These are phyloP conservation scores for Speoplatyrhinus poulsoni DNA, from an alignment of 2,113 vertebrate species.

Conservation along the genomic window DNA sequence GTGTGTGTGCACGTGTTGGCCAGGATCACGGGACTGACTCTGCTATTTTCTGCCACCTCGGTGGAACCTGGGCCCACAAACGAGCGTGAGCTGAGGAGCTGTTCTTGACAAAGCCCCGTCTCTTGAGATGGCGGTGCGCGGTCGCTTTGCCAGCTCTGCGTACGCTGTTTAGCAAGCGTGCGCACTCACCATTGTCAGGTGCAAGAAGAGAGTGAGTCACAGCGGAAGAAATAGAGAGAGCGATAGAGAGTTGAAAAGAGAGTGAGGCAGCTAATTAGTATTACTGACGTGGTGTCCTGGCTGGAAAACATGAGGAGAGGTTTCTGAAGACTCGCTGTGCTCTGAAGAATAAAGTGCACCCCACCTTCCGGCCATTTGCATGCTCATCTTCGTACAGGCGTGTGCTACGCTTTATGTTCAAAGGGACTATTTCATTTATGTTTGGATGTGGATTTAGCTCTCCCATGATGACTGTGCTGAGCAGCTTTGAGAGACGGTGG, in stretches of 20 bases:
- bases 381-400: neutral
- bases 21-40: conserved; percentile 11
- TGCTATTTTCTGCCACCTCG: conserved; percentile 24
- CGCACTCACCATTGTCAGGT: conserved; percentile 42
- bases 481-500: conserved; percentile 53
- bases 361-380: conserved; percentile 56
- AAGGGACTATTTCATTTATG: conserved; percentile 55
- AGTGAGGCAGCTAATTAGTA: conserved; percentile 54
- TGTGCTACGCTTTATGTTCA: conserved; percentile 20
- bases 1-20: neutral
- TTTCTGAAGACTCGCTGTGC: conserved; percentile 57
- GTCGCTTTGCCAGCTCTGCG: conserved; percentile 36
- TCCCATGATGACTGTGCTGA: conserved; percentile 65
- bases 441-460: conserved; percentile 63
- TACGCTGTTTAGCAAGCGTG: conserved; percentile 44
- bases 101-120: conserved; percentile 49
- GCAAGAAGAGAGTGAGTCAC: conserved; percentile 16
- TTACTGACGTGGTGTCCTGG: conserved; percentile 41
- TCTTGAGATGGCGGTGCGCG: conserved; percentile 44
- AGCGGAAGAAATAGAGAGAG: conserved; percentile 27
- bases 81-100: conserved; percentile 37
- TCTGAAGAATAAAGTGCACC: conserved; percentile 44
- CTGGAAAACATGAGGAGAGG: conserved; percentile 55
- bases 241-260: conserved; percentile 33
- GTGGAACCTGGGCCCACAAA: neutral